phyloP scores from a whole-genome alignment of 2,888 invertebrate species.

The Stomorhina lunata region DNA sequence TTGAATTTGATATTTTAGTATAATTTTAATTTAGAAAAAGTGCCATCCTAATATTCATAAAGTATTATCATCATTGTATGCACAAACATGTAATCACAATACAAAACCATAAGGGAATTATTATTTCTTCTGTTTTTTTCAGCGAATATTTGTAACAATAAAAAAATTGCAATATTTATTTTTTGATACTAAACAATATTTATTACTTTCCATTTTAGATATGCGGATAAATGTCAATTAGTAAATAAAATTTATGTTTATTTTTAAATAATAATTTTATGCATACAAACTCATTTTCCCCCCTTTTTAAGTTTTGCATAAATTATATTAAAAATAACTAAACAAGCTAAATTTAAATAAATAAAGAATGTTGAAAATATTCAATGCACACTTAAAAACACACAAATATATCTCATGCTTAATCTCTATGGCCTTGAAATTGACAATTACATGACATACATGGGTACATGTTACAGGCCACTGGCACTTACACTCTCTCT shows the following conservation, averaged over 20 bases:
- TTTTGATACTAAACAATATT: not conserved
- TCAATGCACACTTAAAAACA: too few species aligned
- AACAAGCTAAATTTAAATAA: too few species aligned
- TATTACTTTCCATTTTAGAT: not conserved
- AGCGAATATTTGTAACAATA: not conserved
- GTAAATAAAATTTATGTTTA: constrained; percentile 6
- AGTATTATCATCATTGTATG: not conserved
- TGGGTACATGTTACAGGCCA: not conserved
- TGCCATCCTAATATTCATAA: too few species aligned
- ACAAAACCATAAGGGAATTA: constrained; percentile 9
- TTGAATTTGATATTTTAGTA: too few species aligned
- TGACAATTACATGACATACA: constrained; percentile 23
- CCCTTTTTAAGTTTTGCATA: too few species aligned
- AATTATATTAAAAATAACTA: too few species aligned
- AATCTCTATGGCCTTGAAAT: constrained; percentile 6
- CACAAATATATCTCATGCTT: not conserved
- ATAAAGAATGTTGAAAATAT: too few species aligned
- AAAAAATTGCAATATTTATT: constrained; percentile 2
- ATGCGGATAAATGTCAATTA: constrained; percentile 43
- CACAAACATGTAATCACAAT: not conserved
- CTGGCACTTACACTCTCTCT: constrained; percentile 3
- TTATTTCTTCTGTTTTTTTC: not conserved
- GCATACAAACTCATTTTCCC: too few species aligned
- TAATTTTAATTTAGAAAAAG: too few species aligned
- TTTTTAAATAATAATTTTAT: not conserved